Percentiles rank a stretch among this genome's conserved stretches.
phyloP scores from a whole-genome alignment of 2,797 vertebrate species.

The Prunella strophiata region DNA sequence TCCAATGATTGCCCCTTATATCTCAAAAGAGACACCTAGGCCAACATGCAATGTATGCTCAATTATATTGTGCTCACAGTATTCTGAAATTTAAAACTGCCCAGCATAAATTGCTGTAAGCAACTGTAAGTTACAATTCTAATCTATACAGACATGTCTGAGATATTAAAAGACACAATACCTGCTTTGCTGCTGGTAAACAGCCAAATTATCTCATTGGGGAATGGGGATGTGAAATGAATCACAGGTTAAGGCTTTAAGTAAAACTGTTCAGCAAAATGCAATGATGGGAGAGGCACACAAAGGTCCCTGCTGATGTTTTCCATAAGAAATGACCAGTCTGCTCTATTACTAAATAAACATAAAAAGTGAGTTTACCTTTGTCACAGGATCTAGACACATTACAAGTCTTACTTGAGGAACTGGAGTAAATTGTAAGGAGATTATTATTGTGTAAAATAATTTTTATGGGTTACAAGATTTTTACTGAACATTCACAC shows the following conservation, averaged over 20 bases:
- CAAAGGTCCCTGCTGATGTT: not conserved
- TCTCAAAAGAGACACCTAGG: not conserved
- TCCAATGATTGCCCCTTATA: not conserved
- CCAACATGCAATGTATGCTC: not conserved
- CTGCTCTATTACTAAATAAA: not conserved
- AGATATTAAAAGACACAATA: not conserved
- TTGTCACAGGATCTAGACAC: not conserved
- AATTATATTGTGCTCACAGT: not conserved
- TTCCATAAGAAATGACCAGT: not conserved
- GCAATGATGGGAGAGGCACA: not conserved
- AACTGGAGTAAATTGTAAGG: not conserved
- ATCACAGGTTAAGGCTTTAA: not conserved
- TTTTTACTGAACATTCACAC: not conserved
- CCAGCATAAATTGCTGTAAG: not conserved
- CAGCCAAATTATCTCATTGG: not conserved
- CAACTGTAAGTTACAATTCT: not conserved
- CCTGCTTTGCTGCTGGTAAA: slow-evolving; percentile 10
- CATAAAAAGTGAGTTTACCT: not conserved
- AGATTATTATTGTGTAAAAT: not conserved
- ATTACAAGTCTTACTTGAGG: not conserved
- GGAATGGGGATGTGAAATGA: not conserved
- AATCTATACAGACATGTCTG: not conserved
- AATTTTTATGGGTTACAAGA: not conserved
- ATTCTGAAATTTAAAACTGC: not conserved
- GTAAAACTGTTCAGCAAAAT: slow-evolving; percentile 1